Evolutionary conservation across 2,888 invertebrate species (phyloP).

Genomic region (Argyra leucocephala): DNA sequence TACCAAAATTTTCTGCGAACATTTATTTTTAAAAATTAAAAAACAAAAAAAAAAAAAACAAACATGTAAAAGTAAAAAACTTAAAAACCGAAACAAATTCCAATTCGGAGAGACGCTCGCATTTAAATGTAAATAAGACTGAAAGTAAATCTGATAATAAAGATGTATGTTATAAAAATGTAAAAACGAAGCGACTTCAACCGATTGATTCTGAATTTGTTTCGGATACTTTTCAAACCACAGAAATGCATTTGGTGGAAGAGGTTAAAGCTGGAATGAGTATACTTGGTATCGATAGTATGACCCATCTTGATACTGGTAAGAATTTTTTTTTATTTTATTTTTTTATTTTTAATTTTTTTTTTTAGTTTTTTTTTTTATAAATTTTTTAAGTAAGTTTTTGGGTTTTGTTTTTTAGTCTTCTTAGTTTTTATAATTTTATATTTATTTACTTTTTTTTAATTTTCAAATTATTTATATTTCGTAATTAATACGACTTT

Average conservation of each 20-base stretch:
- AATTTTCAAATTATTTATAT: neutral
- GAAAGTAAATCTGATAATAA: slow-evolving; percentile 18
- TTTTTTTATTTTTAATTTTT: slow-evolving; percentile 19
- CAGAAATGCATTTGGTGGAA: slow-evolving; percentile 57
- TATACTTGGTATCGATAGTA: slow-evolving; percentile 55
- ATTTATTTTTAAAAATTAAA: slow-evolving; percentile 12
- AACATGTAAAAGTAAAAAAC: slow-evolving; percentile 17
- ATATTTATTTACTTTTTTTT: neutral
- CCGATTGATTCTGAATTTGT: slow-evolving; percentile 58
- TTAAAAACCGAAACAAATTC: slow-evolving; percentile 15
- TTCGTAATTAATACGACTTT: too few relatives aligned
- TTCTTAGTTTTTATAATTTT: neutral
- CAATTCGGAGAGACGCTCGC: neutral
- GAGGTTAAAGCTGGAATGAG: slow-evolving; percentile 68
- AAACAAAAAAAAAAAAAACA: slow-evolving; percentile 18
- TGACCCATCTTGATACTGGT: slow-evolving; percentile 48
- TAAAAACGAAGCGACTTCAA: slow-evolving; percentile 22
- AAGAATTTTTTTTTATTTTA: slow-evolving; percentile 30
- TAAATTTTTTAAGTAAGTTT: neutral
- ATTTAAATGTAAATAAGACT: slow-evolving; percentile 11
- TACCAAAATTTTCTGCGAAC: neutral
- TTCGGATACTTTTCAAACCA: slow-evolving; percentile 62
- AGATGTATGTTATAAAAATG: slow-evolving; percentile 8
- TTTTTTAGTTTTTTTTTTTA: slow-evolving; percentile 13
- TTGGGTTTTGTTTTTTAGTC: neutral